Evolutionary conservation across 1,140 invertebrate genomes (phyloP), one percentile per base, ranked within the genome.

Genomic region (Steinernema khuongi): DNA sequence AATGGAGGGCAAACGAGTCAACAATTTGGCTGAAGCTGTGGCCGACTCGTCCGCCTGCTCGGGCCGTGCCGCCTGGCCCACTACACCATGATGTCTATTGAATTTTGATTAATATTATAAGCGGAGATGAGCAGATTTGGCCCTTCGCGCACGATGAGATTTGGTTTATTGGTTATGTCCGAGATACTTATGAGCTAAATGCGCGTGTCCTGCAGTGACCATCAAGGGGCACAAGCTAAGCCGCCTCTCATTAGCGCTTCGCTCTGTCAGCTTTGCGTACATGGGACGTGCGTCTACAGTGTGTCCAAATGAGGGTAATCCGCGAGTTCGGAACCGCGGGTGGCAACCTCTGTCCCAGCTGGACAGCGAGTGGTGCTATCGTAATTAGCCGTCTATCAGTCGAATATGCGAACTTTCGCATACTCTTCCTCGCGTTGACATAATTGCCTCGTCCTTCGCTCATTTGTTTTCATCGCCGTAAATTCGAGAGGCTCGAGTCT

Each of bases 81-180:
- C 50, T 22, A 60, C 50, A 26, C 50, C 50, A 60, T 60, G 50
- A 60, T 60, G 50, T 60, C 50, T 60, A 60, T 60, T 60, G 50
- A 60, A 60, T 60, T 60, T 60, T 60, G 50, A 60, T 60, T 60
- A 60, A 60, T 60, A 60, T 60, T 60, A 60, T 60, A 60, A 60
- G 50, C 50, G 50, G 50, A 60, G 50, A 60, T 60, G 50, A 60
- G 50, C 50, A 60, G 50, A 60, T 60, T 60, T 60, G 50, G 50
- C 50, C 50, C 50, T 60, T 60, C 26, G 50, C n/a, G n/a, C 50
- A 60, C 50, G 50, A 60, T 60, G 50, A 60, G 50, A 60, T 60
- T 60, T 60, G 50, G 50, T 60, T 60, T 60, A 60, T 60, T 60
- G 50, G 50, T 60, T 60, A 60, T 60, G 50, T 60, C 50, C 50